These are phyloP conservation scores for Zophobas atratus DNA, from an alignment of 1,140 invertebrate genomes.

Conservation along the genomic window DNA sequence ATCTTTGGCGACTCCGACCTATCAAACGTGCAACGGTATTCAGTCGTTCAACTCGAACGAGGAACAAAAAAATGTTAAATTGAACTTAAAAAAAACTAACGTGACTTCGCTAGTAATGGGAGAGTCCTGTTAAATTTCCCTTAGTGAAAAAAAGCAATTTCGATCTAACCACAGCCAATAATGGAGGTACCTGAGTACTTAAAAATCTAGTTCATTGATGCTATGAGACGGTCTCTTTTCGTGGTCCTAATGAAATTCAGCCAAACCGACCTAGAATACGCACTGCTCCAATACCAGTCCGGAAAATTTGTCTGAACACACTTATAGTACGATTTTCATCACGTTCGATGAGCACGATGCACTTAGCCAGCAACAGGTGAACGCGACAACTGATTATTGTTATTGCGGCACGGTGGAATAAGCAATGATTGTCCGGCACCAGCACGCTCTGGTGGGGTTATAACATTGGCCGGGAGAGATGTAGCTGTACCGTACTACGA, in stretches of 20 bases:
- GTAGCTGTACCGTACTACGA: conserved; percentile 30
- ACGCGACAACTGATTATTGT: conserved; percentile 52
- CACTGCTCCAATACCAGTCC: conserved; percentile 6
- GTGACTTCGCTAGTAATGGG: background rate
- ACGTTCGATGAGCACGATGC: conserved; percentile 13
- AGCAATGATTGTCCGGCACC: conserved; percentile 47
- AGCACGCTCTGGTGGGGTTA: conserved; percentile 44
- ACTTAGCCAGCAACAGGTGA: conserved; percentile 45
- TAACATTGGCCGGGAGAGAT: conserved; percentile 13
- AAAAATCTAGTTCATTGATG: conserved; percentile 31
- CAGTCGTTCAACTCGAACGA: conserved; percentile 24
- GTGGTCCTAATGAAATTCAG: background rate
- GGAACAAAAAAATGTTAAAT: background rate
- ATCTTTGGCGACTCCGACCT: background rate
- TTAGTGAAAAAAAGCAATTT: conserved; percentile 3
- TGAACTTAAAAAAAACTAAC: background rate
- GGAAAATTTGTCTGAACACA: conserved; percentile 10
- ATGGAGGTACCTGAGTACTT: conserved; percentile 8
- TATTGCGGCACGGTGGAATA: conserved; percentile 47
- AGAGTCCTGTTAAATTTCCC: background rate
- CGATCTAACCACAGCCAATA: conserved; percentile 7
- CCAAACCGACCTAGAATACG: conserved; percentile 25
- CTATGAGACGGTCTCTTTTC: conserved; percentile 11
- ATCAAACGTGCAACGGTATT: conserved; percentile 34
- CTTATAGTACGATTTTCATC: background rate